Evolutionary conservation across 2,888 invertebrate species (phyloP).

Genomic region (Temnothorax rugatulus): DNA sequence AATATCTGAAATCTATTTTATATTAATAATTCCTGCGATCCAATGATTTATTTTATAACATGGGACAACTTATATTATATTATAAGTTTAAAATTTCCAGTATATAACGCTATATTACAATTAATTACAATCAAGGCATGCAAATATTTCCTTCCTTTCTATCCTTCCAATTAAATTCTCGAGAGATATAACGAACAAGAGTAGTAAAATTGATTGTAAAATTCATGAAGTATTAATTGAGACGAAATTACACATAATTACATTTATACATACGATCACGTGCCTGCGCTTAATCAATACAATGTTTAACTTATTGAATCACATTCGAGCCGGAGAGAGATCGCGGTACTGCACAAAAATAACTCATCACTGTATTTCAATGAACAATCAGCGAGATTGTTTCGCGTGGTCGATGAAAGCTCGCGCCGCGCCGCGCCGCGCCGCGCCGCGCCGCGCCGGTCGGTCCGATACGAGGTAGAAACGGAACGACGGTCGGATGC

Average conservation of each 20-base stretch:
- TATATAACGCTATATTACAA: background rate
- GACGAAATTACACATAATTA: background rate
- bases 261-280: background rate
- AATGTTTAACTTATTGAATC: conserved; percentile 23
- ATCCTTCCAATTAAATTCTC: background rate
- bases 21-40: conserved; percentile 21
- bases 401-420: conserved; percentile 38
- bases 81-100: background rate
- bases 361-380: conserved; percentile 25
- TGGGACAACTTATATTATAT: background rate
- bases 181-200: background rate
- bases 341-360: conserved; percentile 31
- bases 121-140: background rate
- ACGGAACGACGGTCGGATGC: conserved; percentile 16
- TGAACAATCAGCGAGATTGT: conserved; percentile 49
- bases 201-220: background rate
- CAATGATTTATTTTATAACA: conserved; percentile 23
- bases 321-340: background rate
- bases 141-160: background rate
- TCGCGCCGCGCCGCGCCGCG: background rate
- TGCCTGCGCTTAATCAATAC: conserved; percentile 24
- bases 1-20: conserved; percentile 19
- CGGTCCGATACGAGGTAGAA: conserved; percentile 18
- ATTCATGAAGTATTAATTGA: conserved; percentile 11
- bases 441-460: background rate